These are phyloP conservation scores for Nixonia krombeini DNA, from an alignment of 1,140 invertebrate genomes.

Conservation along the genomic window DNA sequence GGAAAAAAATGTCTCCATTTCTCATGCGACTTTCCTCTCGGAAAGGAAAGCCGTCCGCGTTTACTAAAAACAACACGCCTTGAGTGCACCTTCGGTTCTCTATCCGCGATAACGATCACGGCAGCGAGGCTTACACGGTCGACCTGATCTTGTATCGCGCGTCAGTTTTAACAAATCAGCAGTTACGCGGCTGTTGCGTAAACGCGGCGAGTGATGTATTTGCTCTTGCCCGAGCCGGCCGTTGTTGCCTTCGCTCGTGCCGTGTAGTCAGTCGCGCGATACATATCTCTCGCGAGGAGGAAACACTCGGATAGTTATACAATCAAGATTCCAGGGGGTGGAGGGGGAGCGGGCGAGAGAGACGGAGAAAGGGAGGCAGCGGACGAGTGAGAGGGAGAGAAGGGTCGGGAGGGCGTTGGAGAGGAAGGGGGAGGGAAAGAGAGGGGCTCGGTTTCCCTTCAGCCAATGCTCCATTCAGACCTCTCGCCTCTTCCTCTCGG, in stretches of 20 bases:
- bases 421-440: no score
- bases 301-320: conserved; percentile 50
- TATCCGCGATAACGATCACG: neutral
- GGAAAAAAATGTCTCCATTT: neutral
- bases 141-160: no score
- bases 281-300: conserved; percentile 33
- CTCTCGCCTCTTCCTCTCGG: no score
- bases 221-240: conserved; percentile 40
- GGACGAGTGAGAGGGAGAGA: no score
- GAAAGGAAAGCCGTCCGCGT: neutral
- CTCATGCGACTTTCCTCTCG: neutral
- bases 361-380: conserved; percentile 5
- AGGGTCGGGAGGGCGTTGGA: no score
- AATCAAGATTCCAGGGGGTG: conserved; percentile 47
- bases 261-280: conserved; percentile 11
- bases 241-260: conserved; percentile 10
- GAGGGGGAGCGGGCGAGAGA: neutral
- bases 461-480: no score
- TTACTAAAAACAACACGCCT: no score
- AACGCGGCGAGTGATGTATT: conserved; percentile 1
- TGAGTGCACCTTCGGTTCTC: no score
- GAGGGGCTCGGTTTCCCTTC: no score
- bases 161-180: conserved; percentile 1
- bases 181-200: conserved; percentile 6
- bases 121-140: conserved; percentile 1